A percentile compares a stretch with the other conserved stretches of the same genome.
Evolutionary conservation across 2,888 invertebrate genomes (phyloP).

Genomic region (Lepeophtheirus nordmannii): DNA sequence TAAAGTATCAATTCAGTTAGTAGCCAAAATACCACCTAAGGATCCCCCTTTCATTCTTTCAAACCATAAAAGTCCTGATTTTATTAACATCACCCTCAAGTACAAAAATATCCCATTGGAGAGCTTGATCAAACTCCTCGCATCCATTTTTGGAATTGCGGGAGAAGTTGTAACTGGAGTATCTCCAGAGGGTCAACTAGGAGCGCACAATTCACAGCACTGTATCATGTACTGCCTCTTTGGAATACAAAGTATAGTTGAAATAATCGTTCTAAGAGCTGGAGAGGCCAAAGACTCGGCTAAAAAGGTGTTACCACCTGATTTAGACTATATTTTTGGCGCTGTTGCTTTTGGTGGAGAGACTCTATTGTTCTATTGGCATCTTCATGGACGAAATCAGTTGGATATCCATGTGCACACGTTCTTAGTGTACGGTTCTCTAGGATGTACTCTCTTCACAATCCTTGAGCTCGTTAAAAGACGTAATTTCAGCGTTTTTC

Average conservation of each 20-base stretch:
- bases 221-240: slow-evolving; percentile 36
- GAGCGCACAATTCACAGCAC: slow-evolving; percentile 34
- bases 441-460: slow-evolving; percentile 31
- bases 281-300: slow-evolving; percentile 27
- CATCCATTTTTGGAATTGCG: not conserved
- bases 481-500: slow-evolving; percentile 27
- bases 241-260: slow-evolving; percentile 32
- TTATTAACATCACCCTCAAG: not conserved
- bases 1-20: not conserved
- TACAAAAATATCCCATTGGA: not conserved
- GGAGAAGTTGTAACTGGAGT: slow-evolving; percentile 31
- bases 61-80: too few relatives aligned
- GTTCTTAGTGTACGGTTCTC: slow-evolving; percentile 36
- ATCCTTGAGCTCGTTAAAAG: slow-evolving; percentile 35
- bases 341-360: slow-evolving; percentile 36
- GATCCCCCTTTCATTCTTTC: too few relatives aligned
- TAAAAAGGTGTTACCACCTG: slow-evolving; percentile 31
- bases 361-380: slow-evolving; percentile 38
- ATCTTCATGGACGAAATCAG: slow-evolving; percentile 36
- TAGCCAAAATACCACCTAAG: too few relatives aligned
- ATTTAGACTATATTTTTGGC: slow-evolving; percentile 35
- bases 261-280: slow-evolving; percentile 29
- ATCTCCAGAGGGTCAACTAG: slow-evolving; percentile 30
- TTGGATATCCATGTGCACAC: slow-evolving; percentile 36
- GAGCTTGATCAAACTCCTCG: not conserved